Base-by-base conservation (phyloP, 2,888 invertebrate species). In the Panopea generosa region DNA sequence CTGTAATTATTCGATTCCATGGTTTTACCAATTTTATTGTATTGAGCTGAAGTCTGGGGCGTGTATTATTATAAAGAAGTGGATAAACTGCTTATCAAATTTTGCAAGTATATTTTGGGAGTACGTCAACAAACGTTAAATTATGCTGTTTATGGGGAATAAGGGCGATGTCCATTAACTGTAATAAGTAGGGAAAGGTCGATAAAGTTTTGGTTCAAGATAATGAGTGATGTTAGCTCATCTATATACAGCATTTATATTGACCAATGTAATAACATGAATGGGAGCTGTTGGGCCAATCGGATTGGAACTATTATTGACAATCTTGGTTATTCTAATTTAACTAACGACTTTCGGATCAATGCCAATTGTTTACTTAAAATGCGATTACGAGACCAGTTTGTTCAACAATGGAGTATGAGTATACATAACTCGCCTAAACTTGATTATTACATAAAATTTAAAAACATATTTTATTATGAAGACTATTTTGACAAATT, bases 61-160 rank as follows among this genome's bases (percentile, higher is more conserved):
- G 29, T 70, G 7, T 26, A 62, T 62, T 18, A 56, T n/a, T 29
- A 38, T 14, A 40, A 47, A 38, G 70, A 55, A 11, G 24, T 62
- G 20, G 70, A 56, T 33, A 70, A 62, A 38, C 24, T 70, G 7
- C 60, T 61, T 27, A 61, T 69, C 2, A 61, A 55, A 59, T 69
- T 69, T 40, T 38, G 9, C 3, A 70, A 62, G 20, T 14, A 24
- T 16, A 33, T 66, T 22, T 27, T 57, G 22, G 43, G 55, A 6
- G 69, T 61, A n/a, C 24, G 49, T 9, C 18, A 18, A 16, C 61
- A 59, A 40, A 70, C 70, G n/a, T 29, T 55, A 16, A 70, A 55
- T 62, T 33, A 43, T 26, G 55, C 61, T 4, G 70, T 70, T 29
- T 55, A 29, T 22, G 61, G 69, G 2, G 61, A 61, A 47, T 9